Evolutionary conservation across 2,113 vertebrate species (phyloP), one percentile per base, ranked within the genome.

Genomic region (Osmerus mordax): DNA sequence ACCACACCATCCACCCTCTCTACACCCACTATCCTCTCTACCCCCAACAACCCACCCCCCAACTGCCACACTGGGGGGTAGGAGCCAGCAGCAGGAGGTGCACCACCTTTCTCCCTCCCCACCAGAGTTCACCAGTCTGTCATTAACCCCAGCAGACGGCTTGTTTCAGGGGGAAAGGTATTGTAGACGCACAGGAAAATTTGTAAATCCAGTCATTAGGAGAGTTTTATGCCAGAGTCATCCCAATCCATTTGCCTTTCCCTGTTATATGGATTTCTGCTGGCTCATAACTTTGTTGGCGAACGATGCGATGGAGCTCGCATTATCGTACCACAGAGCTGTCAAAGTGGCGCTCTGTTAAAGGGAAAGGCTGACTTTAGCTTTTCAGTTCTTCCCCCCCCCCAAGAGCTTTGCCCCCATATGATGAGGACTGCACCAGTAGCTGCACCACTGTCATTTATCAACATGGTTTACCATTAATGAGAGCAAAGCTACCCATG

Each of bases 261-360:
- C 59, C 65, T 78, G 77, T 77, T 80, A 80, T 78, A 25, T 25
- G 53, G 54, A 29, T 78, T 87, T 80, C 69, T 79, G 78, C 81
- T 81, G 67, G 60, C 77, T 84, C 74, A 66, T 76, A 59, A 55
- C 63, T 78, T 75, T 77, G 52, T 16, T 71, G 23, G 16, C 65
- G 69, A 73, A 74, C 9, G 13, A 19, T 72, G 51, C 61, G 65
- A 56, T 64, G 36, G 67, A 81, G 67, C 76, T 78, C 69, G 77
- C 80, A 78, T 53, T 54, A 82, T 74, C 74, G 69, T 67, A 65
- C 71, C 73, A 80, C 81, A 69, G 16, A 28, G 58, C 63, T 81
- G 74, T 74, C 75, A 76, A 63, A 66, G n/a, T 55, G 60, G 53
- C 29, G 29, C 60, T 18, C 32, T 18, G 14, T 64, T 64, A 18